Evolutionary conservation across 64 coral and sea anemone genomes (phyloP).

Genomic region (Pachyseris speciosa): DNA sequence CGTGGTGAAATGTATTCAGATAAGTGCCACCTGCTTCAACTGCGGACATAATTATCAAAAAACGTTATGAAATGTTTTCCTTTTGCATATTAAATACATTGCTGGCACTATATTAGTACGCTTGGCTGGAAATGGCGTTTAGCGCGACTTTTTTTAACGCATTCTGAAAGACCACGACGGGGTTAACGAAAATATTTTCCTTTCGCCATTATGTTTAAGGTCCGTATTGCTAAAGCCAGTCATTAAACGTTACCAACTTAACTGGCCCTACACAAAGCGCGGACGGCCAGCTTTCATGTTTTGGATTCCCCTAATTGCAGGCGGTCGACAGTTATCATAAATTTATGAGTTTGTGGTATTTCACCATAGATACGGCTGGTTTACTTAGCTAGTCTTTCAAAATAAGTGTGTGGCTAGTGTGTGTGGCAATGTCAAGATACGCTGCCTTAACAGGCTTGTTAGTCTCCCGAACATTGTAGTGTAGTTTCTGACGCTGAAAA

Average conservation of each 20-base stretch:
- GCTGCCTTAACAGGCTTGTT: background rate
- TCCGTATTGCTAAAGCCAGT: background rate
- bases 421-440: background rate
- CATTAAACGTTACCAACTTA: background rate
- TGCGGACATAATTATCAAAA: background rate
- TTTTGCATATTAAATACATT: background rate
- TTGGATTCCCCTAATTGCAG: background rate
- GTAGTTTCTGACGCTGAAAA: background rate
- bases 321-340: slow-evolving; percentile 28
- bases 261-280: background rate
- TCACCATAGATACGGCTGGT: slow-evolving; percentile 42
- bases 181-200: background rate
- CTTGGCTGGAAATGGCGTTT: background rate
- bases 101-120: slow-evolving; percentile 1
- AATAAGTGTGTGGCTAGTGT: background rate
- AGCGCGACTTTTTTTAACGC: too few species aligned
- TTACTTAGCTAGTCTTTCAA: background rate
- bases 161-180: background rate
- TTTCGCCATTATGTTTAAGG: background rate
- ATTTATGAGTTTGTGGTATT: slow-evolving; percentile 24
- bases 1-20: background rate
- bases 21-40: slow-evolving; percentile 16
- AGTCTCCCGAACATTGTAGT: background rate
- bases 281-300: background rate
- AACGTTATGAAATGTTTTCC: slow-evolving; percentile 6